A percentile compares a stretch with the other conserved stretches of the same genome.
phyloP scores from a whole-genome alignment of 2,888 invertebrate genomes.

The Himalopsyche anomala region DNA sequence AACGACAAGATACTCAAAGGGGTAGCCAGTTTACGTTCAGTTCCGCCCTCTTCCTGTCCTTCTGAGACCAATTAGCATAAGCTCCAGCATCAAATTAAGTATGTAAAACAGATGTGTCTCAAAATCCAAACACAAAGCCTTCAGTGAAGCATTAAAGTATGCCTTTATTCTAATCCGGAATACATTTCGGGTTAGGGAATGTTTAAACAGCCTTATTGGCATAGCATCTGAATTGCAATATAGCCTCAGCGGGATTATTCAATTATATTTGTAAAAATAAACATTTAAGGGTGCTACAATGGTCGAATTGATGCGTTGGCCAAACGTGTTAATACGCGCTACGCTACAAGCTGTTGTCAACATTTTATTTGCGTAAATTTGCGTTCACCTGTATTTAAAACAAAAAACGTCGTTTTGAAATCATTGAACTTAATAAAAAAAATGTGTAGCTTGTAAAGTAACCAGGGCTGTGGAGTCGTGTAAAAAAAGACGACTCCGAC shows the following conservation, averaged over 20 bases:
- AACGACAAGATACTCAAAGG: constrained; percentile 38
- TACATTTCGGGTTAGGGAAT: neutral
- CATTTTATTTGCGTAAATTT: too few species aligned
- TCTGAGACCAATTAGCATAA: constrained; percentile 41
- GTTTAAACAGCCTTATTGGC: constrained; percentile 42
- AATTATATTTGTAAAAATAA: constrained; percentile 24
- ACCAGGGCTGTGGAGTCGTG: too few species aligned
- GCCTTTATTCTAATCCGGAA: constrained; percentile 38
- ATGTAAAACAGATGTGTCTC: constrained; percentile 43
- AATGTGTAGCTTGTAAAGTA: too few species aligned
- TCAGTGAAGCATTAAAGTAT: constrained; percentile 40
- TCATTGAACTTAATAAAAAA: too few species aligned
- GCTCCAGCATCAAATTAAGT: constrained; percentile 40
- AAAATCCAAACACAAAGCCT: constrained; percentile 40
- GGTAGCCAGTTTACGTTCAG: constrained; percentile 18
- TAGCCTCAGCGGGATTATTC: neutral
- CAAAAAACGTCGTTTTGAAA: too few species aligned
- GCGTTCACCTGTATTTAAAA: too few species aligned
- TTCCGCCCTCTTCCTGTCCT: constrained; percentile 39
- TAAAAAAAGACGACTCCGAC: too few species aligned
- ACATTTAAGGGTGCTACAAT: neutral
- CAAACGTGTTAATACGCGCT: too few species aligned
- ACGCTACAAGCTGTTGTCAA: too few species aligned
- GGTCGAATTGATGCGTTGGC: too few species aligned
- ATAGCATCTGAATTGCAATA: constrained; percentile 25